These are phyloP conservation scores for Ormyrus nitidulus DNA, from an alignment of 2,888 invertebrate species.

Conservation along the genomic window DNA sequence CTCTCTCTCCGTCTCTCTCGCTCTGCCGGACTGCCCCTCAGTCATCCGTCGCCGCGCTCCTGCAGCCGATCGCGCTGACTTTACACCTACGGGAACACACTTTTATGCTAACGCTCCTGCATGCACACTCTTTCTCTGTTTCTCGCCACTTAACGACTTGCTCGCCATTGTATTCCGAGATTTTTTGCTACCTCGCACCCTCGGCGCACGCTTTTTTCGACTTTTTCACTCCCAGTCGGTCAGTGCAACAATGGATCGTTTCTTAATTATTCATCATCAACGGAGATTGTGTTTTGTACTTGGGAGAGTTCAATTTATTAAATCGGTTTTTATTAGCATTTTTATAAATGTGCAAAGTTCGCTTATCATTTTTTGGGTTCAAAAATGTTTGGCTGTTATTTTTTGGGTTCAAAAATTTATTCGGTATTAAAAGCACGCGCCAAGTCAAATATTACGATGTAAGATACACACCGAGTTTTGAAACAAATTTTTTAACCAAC, in stretches of 20 bases:
- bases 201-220: neutral
- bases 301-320: no score
- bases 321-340: no score
- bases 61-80: neutral
- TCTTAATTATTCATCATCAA: neutral
- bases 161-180: neutral
- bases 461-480: no score
- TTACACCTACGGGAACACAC: conserved; percentile 17
- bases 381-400: no score
- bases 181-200: neutral
- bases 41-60: conserved; percentile 56
- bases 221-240: neutral
- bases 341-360: no score
- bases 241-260: conserved; percentile 6
- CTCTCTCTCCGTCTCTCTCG: no score
- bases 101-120: neutral
- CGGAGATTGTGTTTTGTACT: no score
- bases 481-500: no score
- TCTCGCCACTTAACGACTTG: conserved; percentile 4
- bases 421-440: no score
- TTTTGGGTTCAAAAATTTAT: no score
- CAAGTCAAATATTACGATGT: no score
- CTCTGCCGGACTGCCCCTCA: conserved; percentile 61
- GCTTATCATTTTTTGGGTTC: no score
- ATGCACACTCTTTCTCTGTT: neutral